Percentiles rank a stretch among this genome's conserved stretches.
Evolutionary conservation across 2,113 vertebrate genomes (phyloP).

Genomic region (Fukomys damarensis): DNA sequence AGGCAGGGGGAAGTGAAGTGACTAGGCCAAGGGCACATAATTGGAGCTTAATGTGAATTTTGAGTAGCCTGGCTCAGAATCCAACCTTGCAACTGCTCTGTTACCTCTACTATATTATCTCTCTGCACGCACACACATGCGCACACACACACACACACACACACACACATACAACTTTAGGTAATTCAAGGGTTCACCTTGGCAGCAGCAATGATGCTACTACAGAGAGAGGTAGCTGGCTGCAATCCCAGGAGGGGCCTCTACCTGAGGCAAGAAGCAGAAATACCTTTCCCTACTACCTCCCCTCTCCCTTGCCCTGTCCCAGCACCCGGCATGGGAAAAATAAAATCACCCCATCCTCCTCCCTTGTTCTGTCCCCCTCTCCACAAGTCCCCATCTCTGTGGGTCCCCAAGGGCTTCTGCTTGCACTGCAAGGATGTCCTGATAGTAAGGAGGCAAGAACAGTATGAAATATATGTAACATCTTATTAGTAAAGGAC

Average conservation of each 20-base stretch:
- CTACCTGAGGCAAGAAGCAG: not conserved
- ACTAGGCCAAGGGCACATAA: not conserved
- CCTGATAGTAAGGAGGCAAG: constrained; percentile 8
- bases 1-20: not conserved
- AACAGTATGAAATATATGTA: constrained; percentile 80
- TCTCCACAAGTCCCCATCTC: not conserved
- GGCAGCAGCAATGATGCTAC: not conserved
- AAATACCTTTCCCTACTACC: not conserved
- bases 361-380: not conserved
- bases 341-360: not conserved
- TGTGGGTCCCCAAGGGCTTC: not conserved
- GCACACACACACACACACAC: too few species aligned
- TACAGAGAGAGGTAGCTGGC: not conserved
- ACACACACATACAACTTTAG: not conserved
- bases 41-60: not conserved
- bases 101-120: not conserved
- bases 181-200: not conserved
- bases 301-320: not conserved
- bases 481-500: constrained; percentile 88
- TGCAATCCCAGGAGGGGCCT: not conserved
- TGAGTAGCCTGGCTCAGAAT: constrained; percentile 13
- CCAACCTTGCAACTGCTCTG: not conserved
- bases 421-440: not conserved
- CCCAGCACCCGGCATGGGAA: not conserved
- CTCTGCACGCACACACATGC: not conserved